Conservation (phyloP, 2,797 vertebrate species). For the Rhinatrema bivittatum region DNA sequence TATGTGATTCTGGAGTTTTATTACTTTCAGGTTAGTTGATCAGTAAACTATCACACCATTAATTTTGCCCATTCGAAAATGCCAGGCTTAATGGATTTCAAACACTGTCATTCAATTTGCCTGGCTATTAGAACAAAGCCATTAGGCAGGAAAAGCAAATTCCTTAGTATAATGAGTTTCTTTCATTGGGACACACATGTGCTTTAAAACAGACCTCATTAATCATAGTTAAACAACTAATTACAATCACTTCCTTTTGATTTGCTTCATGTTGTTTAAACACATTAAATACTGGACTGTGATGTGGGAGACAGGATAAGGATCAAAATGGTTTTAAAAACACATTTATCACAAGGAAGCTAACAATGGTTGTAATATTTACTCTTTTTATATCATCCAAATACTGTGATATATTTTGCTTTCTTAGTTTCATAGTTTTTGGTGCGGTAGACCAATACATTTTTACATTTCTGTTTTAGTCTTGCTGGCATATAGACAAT, state of each 20-base stretch:
- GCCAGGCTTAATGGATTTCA: constrained; percentile 33
- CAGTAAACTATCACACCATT: constrained; percentile 15
- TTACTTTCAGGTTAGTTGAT: constrained; percentile 24
- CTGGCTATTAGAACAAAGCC: constrained; percentile 30
- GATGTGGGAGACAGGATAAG: constrained; percentile 6
- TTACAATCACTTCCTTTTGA: constrained; percentile 37
- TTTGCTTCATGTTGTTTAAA: constrained; percentile 29
- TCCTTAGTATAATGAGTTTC: constrained; percentile 38
- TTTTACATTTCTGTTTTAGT: too few relatives aligned
- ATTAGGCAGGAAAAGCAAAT: constrained; percentile 30
- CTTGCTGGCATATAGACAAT: too few relatives aligned
- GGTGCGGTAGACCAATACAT: not conserved
- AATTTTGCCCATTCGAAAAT: constrained; percentile 23
- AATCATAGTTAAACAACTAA: constrained; percentile 40
- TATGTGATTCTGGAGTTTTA: constrained; percentile 11
- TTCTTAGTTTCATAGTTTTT: constrained; percentile 7
- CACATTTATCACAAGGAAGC: constrained; percentile 14
- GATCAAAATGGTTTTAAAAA: constrained; percentile 18
- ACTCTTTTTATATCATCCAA: not conserved
- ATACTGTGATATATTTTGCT: not conserved
- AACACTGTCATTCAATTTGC: constrained; percentile 28
- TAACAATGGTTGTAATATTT: constrained; percentile 1
- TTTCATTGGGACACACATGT: constrained; percentile 28
- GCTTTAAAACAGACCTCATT: constrained; percentile 38
- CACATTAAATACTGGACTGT: constrained; percentile 18